phyloP scores from a whole-genome alignment of 2,888 invertebrate species.

The Ephialtes manifestator region DNA sequence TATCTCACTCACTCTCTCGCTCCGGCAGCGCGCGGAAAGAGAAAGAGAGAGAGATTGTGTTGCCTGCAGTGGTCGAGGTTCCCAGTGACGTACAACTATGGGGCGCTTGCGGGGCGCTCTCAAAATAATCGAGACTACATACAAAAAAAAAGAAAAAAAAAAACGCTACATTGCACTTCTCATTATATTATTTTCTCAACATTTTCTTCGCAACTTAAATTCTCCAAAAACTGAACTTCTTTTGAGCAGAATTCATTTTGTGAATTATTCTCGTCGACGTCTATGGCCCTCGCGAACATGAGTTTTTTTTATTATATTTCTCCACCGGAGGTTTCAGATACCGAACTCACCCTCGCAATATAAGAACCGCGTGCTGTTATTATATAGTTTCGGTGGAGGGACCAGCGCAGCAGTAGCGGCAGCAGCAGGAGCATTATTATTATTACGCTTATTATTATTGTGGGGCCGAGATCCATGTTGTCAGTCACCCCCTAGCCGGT shows the following conservation, averaged over 20 bases:
- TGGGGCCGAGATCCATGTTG: constrained; percentile 81
- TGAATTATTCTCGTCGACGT: constrained; percentile 15
- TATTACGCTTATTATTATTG: constrained; percentile 78
- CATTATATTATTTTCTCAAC: background rate
- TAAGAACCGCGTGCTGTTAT: constrained; percentile 75
- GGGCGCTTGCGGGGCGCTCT: constrained; percentile 41
- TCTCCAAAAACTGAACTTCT: background rate
- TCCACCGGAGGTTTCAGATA: constrained; percentile 44
- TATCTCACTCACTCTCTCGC: constrained; percentile 40
- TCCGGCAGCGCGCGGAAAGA: constrained; percentile 29
- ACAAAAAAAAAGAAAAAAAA: background rate
- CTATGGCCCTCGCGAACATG: constrained; percentile 15
- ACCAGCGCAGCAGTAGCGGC: constrained; percentile 37
- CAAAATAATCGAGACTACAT: background rate
- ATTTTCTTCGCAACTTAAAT: background rate
- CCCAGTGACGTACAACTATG: constrained; percentile 52
- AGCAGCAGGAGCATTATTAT: constrained; percentile 52
- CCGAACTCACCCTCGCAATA: constrained; percentile 46
- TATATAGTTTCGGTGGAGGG: constrained; percentile 59
- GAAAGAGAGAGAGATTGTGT: constrained; percentile 45
- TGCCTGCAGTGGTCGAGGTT: constrained; percentile 65
- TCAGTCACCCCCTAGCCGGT: constrained; percentile 77
- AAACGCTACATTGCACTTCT: background rate
- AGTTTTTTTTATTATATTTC: constrained; percentile 16
- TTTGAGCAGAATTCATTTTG: background rate